These are phyloP conservation scores for Mormyrus proboscirostris DNA, from an alignment of 2,797 vertebrate genomes.

Conservation along the genomic window DNA sequence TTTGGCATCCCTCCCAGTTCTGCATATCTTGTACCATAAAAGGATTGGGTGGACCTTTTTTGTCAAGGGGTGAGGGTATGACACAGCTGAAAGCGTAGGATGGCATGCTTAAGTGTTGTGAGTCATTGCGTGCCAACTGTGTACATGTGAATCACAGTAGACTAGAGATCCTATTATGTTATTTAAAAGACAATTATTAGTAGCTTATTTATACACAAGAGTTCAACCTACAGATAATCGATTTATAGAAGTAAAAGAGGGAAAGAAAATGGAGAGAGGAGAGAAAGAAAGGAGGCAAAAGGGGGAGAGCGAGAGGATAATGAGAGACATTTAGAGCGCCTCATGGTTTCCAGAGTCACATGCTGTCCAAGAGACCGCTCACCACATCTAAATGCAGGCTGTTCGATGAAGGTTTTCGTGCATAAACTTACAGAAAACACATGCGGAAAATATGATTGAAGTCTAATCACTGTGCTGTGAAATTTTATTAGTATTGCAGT, in stretches of 20 bases:
- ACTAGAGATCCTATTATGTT: neutral
- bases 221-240: neutral
- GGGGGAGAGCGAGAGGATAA: neutral
- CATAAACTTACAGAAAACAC: neutral
- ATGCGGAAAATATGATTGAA: neutral
- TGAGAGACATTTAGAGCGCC: conserved; percentile 4
- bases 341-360: neutral
- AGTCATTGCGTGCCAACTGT: neutral
- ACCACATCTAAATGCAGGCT: neutral
- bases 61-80: neutral
- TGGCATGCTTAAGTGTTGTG: neutral
- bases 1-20: conserved; percentile 1
- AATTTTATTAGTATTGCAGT: neutral
- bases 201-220: neutral
- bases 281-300: neutral
- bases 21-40: neutral
- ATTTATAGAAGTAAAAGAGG: neutral
- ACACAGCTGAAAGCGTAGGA: neutral
- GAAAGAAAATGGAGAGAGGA: neutral
- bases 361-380: conserved; percentile 13
- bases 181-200: neutral
- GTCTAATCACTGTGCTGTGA: neutral
- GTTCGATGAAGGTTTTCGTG: neutral
- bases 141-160: neutral
- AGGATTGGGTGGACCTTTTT: neutral